Percentiles rank a stretch among this genome's conserved stretches.
Conservation (phyloP, 2,113 vertebrate species). For the Nicator chloris region DNA sequence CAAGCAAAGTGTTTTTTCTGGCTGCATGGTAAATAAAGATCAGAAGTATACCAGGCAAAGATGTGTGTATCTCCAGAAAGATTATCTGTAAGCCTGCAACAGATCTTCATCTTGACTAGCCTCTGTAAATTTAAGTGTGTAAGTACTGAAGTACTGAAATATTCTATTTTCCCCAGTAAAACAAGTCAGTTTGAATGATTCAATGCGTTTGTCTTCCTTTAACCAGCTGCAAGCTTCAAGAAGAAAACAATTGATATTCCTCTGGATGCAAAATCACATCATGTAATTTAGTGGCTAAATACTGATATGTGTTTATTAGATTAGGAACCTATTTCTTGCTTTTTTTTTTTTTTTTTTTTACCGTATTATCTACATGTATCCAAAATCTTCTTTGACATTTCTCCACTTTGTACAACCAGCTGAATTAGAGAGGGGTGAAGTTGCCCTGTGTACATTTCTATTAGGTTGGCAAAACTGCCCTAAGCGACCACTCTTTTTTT, state of each 20-base stretch:
- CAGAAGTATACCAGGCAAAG: fast-evolving
- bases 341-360: background rate
- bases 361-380: background rate
- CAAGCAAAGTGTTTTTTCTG: background rate
- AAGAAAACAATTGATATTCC: background rate
- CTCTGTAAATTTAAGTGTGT: background rate
- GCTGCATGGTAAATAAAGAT: background rate
- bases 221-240: background rate
- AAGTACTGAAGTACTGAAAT: background rate
- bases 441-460: background rate
- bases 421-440: background rate
- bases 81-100: background rate
- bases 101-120: background rate
- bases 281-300: background rate
- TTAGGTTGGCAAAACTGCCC: background rate
- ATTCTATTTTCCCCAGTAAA: background rate
- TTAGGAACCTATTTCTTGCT: background rate
- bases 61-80: background rate
- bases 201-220: background rate
- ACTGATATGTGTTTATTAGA: background rate
- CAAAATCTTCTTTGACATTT: background rate
- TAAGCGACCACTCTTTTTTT: background rate
- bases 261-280: background rate
- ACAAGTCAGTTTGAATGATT: background rate
- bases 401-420: background rate